A percentile compares a stretch with the other conserved stretches of the same genome.
Evolutionary conservation across 2,888 invertebrate species (phyloP).

Genomic region (Nomada fabriciana): DNA sequence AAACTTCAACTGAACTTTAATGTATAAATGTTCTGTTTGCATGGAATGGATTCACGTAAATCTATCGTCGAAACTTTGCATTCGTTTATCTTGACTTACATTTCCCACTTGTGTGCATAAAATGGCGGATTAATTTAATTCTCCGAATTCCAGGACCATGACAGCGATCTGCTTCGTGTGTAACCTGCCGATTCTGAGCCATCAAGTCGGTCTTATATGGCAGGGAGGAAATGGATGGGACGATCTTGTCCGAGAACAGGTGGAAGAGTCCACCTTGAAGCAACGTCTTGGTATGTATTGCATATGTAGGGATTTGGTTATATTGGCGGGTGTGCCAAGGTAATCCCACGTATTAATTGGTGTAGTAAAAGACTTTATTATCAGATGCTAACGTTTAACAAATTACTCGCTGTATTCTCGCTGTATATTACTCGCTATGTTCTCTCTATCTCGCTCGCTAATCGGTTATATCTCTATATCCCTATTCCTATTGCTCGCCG

Average conservation of each 20-base stretch:
- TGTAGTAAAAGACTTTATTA: too few relatives aligned
- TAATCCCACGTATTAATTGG: too few relatives aligned
- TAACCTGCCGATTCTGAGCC: constrained; percentile 97
- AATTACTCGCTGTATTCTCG: too few relatives aligned
- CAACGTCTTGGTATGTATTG: constrained; percentile 89
- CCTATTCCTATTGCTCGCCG: too few relatives aligned
- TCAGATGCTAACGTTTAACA: too few relatives aligned
- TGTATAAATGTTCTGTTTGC: constrained; percentile 71
- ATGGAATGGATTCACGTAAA: constrained; percentile 80
- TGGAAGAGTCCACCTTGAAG: constrained; percentile 93
- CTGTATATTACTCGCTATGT: too few relatives aligned
- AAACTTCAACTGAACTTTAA: too few relatives aligned
- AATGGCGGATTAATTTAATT: neutral
- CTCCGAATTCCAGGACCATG: constrained; percentile 90
- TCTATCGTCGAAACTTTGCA: constrained; percentile 76
- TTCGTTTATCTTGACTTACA: constrained; percentile 67
- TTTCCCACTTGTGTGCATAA: too few relatives aligned
- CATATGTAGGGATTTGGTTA: too few relatives aligned
- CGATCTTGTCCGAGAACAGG: constrained; percentile 94
- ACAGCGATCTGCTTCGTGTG: constrained; percentile 98
- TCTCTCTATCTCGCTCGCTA: too few relatives aligned
- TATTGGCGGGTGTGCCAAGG: too few relatives aligned
- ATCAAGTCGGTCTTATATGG: constrained; percentile 97
- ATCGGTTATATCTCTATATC: too few relatives aligned
- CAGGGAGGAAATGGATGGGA: constrained; percentile 98